Base-by-base conservation (phyloP, 1,140 invertebrate species). In the Bombus soroeensis region DNA sequence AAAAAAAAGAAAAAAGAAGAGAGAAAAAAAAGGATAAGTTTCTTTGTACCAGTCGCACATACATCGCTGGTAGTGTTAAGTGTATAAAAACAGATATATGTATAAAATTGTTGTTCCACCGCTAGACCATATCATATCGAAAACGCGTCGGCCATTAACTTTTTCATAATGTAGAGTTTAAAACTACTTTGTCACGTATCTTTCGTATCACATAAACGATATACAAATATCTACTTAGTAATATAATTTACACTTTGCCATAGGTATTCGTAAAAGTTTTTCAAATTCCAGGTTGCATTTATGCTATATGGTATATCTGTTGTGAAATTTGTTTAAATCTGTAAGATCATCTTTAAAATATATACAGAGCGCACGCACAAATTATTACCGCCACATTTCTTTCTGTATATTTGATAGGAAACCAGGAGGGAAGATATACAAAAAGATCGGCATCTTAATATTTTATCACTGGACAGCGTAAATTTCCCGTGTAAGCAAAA, bases 71-170 rank as follows among this genome's bases (percentile, higher is more conserved):
- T 81, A 86, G 39, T 83, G 41, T 71, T 77, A 86, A 76, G 53
- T 86, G 77, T 82, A 77, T 86, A 86, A 83, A 86, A 83, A 86
- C 62, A 83, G 73, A 86, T 83, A 86, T 10, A 68, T 34, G 62
- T 82, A 78, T 87, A 89, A 66, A 83, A 83, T 83, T 83, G 47
- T 71, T 72, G 39, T 83, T 25, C 59, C 22, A 74, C 2, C 5
- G 25, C 34, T 75, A 89, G 84, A 62, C 41, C 62, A 70, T 74
- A 57, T 43, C 68, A 64, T 62, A 57, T 85, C 47, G 64, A 81
- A 77, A 81, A 66, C 76, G 71, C 70, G 70, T 59, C 34, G 62
- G 37, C 37, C 22, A 81, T 47, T 62, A 34, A 75, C 86, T 15
- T 59, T 64, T 71, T 78, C 37, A 77, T 78, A 47, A 62, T 32